Percentiles rank a stretch among this genome's conserved stretches.
Conservation (phyloP, 2,113 vertebrate species). For the Eretmochelys imbricata region DNA sequence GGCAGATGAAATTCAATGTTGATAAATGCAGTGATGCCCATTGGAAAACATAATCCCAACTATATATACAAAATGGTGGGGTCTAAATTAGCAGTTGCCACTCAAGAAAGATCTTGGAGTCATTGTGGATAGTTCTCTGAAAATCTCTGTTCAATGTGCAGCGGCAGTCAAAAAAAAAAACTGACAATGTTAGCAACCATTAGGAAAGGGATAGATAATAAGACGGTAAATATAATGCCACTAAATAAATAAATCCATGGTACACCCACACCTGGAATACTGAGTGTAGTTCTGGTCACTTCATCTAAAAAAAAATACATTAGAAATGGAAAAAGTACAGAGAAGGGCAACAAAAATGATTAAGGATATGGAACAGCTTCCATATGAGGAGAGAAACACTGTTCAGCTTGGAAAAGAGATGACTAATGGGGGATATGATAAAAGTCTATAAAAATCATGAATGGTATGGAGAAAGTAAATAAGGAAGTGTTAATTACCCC, state of each 20-base stretch:
- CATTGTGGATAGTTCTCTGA: too few species aligned
- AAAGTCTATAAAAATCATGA: too few species aligned
- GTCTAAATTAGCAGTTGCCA: background rate
- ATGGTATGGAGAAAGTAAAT: background rate
- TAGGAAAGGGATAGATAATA: background rate
- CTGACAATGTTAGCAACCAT: background rate
- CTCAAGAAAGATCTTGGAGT: background rate
- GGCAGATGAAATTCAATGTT: too few species aligned
- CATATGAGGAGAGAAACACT: background rate
- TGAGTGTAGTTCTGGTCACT: too few species aligned
- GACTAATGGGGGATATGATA: background rate
- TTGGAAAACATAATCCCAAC: background rate
- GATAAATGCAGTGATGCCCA: too few species aligned
- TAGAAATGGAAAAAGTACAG: background rate
- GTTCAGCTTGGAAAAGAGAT: background rate
- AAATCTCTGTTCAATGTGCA: background rate
- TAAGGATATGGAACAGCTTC: background rate
- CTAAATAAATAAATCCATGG: too few species aligned
- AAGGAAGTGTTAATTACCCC: too few species aligned
- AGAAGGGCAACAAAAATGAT: background rate
- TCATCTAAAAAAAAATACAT: background rate
- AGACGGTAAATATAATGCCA: too few species aligned
- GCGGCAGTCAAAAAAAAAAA: background rate
- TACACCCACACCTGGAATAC: too few species aligned
- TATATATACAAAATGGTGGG: background rate